phyloP scores from a whole-genome alignment of 2,888 invertebrate species.

The Drosophila eohydei region DNA sequence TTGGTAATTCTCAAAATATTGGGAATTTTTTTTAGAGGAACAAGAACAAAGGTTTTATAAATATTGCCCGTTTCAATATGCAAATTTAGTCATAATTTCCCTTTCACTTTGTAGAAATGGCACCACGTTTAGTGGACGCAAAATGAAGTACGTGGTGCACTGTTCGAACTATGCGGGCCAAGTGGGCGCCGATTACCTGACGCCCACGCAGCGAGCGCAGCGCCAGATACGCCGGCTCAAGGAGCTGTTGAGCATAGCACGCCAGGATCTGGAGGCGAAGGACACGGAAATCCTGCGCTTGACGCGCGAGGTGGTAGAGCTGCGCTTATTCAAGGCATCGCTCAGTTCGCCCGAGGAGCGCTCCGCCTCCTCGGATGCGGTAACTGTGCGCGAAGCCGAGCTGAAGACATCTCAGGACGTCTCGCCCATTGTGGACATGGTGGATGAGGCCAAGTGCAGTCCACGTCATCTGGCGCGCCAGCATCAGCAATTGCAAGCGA shows the following conservation, averaged over 20 bases:
- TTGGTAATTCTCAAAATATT: too few species aligned
- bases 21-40: too few species aligned
- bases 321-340: slow-evolving; percentile 92
- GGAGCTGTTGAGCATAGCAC: slow-evolving; percentile 89
- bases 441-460: slow-evolving; percentile 85
- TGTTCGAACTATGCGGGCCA: slow-evolving; percentile 92
- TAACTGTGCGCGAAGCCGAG: slow-evolving; percentile 90
- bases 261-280: slow-evolving; percentile 91
- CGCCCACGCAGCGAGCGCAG: slow-evolving; percentile 94
- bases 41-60: too few species aligned
- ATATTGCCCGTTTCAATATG: too few species aligned
- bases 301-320: slow-evolving; percentile 92
- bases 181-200: slow-evolving; percentile 93
- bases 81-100: not conserved
- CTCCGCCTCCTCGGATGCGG: slow-evolving; percentile 91
- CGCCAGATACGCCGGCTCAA: slow-evolving; percentile 92
- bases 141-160: slow-evolving; percentile 93
- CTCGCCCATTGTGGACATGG: slow-evolving; percentile 86
- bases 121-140: slow-evolving; percentile 89
- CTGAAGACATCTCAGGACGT: slow-evolving; percentile 86
- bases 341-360: slow-evolving; percentile 92
- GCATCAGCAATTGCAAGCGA: slow-evolving; percentile 55
- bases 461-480: slow-evolving; percentile 78
- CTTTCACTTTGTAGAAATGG: slow-evolving; percentile 86
- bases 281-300: slow-evolving; percentile 91